Base-by-base conservation (phyloP, 1,140 invertebrate genomes). In the Trissolcus basalis region DNA sequence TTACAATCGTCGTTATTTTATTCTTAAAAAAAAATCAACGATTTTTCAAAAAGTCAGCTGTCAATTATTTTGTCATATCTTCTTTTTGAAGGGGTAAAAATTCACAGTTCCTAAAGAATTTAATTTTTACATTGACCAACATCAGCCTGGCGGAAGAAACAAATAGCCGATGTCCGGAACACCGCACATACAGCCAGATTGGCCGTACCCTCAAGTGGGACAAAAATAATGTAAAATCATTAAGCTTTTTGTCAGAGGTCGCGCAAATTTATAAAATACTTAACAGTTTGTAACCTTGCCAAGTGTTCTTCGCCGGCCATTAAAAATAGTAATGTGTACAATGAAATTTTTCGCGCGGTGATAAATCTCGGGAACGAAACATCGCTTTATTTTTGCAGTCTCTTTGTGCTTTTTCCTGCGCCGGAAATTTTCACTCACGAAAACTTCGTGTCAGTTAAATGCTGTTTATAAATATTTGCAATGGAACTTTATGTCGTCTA, bases 301-400 rank as follows among this genome's bases (percentile, higher is more conserved):
- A 75, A 75, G 59, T 49, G 64, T 68, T 75, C 67, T 64, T 69
- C 47, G 59, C 15, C 35, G 27, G 44, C 72, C 72, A 75, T 75
- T 75, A 75, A 75, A 75, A 69, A 75, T 75, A 64, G 72, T 75
- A 69, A 69, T 65, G 64, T 69, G 59, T 69, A 75, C 64, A 75
- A 75, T 69, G 72, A 64, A 74, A 74, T 74, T 74, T 73, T 68
- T 68, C 63, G 63, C 71, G 51, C 63, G 56, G 58, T 39, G 63
- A 74, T 74, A 74, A 74, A 74, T 74, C 71, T 63, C 71, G 47
- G 58, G 45, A 41, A 74, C 63, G 58, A 44, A 68, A 63, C 51
- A 74, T 68, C 71, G 58, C 51, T 73, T 67, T 67, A 73, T 56
- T 73, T 73, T 73, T 32, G 49, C 56, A 50, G 61, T 61, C 54